Base-by-base conservation (phyloP, 2,888 invertebrate species). In the Apotomis turbidana region DNA sequence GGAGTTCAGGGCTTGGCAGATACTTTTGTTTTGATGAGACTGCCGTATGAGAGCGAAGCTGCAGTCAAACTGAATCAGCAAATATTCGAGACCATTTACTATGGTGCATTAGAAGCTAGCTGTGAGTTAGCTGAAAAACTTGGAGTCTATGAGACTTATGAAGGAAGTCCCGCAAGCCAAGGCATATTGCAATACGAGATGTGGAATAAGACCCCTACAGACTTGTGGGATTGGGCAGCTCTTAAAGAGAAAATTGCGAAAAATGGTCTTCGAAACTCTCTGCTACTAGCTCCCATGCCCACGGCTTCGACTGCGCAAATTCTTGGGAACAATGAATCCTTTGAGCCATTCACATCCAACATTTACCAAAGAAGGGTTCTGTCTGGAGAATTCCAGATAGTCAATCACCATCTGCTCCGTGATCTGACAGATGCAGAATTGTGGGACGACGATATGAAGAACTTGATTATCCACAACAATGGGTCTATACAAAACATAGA, bases 251-350 rank as follows among this genome's bases (percentile, higher is more conserved):
- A 97, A 85, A 99, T 99, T 78, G 95, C 97, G 0, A 94, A 96
- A 90, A 95, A 97, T 89, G 99, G 99, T 9, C 93, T 99, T 0
- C 94, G 99, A 71, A 99, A 99, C 92, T 99, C 99, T 3, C 93
- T 99, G 44, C 93, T 99, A 27, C 79, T 99, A 76, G 99, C 99
- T 0, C 99, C 99, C 0, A 99, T 99, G 99, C 99, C 99, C 0
- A 99, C 99, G 5, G 99, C 99, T 8, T 99, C 99, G 0, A 99
- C 99, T 0, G 99, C 99, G 3, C 99, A 99, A 91, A 99, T 99
- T 83, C 95, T 99, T 59, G 99, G 99, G 15, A 99, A 99, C 86
- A 99, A 99, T 87, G 99, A 99, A 89, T 98, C 99, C 0, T 97
- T 99, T 83, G 99, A 99, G 89, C 98, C 99, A 0, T 99, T 99